Percentiles rank a stretch among this genome's conserved stretches.
Conservation (phyloP, 2,888 invertebrate genomes). For the Eristalis intricaria region DNA sequence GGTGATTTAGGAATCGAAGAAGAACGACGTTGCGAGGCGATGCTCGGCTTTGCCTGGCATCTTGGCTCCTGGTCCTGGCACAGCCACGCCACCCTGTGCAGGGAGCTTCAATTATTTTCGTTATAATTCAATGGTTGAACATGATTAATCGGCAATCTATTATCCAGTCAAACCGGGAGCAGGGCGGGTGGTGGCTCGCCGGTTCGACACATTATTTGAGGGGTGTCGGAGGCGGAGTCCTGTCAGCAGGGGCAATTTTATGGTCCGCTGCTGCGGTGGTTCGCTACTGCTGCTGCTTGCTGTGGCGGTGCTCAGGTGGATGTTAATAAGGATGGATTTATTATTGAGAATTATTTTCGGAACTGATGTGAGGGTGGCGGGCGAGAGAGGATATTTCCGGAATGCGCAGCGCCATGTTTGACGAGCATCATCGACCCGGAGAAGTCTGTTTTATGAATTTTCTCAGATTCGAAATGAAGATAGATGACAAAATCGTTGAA, state of each 20-base stretch:
- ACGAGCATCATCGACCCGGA: not conserved
- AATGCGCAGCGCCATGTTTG: not conserved
- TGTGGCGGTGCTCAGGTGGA: conserved; percentile 73
- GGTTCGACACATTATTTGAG: conserved; percentile 70
- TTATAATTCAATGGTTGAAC: conserved; percentile 75
- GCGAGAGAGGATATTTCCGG: not conserved
- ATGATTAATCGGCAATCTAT: conserved; percentile 74
- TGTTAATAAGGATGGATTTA: conserved; percentile 75
- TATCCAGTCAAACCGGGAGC: conserved; percentile 41
- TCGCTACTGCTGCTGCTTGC: conserved; percentile 11
- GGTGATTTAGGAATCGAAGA: conserved; percentile 71
- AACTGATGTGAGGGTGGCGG: conserved; percentile 38
- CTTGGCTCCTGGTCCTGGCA: conserved; percentile 5
- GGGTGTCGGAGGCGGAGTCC: conserved; percentile 69
- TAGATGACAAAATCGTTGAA: conserved; percentile 35
- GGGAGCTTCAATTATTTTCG: conserved; percentile 74
- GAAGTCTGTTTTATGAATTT: conserved; percentile 16
- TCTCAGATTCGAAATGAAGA: conserved; percentile 54
- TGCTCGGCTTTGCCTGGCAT: not conserved
- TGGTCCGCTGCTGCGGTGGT: conserved; percentile 42
- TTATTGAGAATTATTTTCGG: conserved; percentile 73
- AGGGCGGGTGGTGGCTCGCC: not conserved
- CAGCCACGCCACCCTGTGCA: conserved; percentile 24
- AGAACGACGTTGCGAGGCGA: conserved; percentile 53
- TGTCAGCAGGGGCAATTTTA: conserved; percentile 68